Evolutionary conservation across 2,888 invertebrate species (phyloP).

Genomic region (Alloplasta piceator): DNA sequence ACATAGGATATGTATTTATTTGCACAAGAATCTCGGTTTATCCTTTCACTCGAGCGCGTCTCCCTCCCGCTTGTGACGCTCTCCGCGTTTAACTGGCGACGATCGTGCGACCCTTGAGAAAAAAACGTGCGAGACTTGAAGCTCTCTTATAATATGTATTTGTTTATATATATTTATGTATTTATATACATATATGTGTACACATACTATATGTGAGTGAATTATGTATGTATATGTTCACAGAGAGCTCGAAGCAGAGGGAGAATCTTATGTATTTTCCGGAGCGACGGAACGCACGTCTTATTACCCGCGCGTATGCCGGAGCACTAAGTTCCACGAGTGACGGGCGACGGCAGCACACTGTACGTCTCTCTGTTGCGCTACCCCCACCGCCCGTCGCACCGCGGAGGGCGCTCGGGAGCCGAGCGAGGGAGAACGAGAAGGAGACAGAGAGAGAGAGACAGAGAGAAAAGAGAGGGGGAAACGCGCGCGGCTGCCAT

Average conservation of each 20-base stretch:
- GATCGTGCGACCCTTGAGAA: background rate
- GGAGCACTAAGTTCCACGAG: conserved; percentile 72
- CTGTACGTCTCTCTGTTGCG: conserved; percentile 35
- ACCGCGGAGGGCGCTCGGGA: background rate
- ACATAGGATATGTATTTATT: too few species aligned
- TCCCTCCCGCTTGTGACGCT: background rate
- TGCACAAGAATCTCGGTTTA: conserved; percentile 20
- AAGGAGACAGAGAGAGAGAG: too few species aligned
- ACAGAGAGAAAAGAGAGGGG: conserved; percentile 1
- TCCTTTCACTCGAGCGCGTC: conserved; percentile 33
- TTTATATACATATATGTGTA: too few species aligned
- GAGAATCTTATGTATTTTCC: conserved; percentile 4
- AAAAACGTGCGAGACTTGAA: background rate
- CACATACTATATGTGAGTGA: too few species aligned
- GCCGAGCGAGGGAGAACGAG: background rate
- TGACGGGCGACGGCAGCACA: conserved; percentile 55
- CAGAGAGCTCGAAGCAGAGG: conserved; percentile 22
- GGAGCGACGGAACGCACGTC: conserved; percentile 62
- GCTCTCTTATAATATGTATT: too few species aligned
- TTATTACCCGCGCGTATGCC: conserved; percentile 74
- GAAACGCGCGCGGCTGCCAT: background rate
- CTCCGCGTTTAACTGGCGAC: background rate
- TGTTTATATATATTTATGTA: too few species aligned
- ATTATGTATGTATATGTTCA: background rate
- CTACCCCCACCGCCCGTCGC: conserved; percentile 23